phyloP scores from a whole-genome alignment of 2,113 vertebrate species.

The Rhinogobius similis region DNA sequence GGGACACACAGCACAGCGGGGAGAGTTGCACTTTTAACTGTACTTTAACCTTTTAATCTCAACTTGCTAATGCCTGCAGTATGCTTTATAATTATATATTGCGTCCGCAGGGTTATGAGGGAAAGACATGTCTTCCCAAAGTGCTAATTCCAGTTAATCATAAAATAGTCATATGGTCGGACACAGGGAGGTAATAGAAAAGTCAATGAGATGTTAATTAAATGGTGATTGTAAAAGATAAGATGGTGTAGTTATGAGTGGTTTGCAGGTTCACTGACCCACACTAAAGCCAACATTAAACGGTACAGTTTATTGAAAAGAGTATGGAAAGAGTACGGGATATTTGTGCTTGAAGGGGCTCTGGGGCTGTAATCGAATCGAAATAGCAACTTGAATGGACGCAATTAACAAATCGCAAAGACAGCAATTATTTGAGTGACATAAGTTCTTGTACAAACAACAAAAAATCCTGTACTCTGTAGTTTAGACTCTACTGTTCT shows the following conservation, averaged over 20 bases:
- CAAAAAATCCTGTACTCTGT: too few relatives aligned
- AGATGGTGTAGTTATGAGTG: not conserved
- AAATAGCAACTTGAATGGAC: too few relatives aligned
- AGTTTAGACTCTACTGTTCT: too few relatives aligned
- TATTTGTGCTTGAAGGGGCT: too few relatives aligned
- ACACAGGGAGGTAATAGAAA: not conserved
- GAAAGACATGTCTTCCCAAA: not conserved
- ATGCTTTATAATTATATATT: not conserved
- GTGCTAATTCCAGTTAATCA: not conserved
- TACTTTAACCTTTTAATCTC: slow-evolving; percentile 11
- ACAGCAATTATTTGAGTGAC: too few relatives aligned
- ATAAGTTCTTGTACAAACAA: too few relatives aligned
- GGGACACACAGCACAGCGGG: slow-evolving; percentile 26
- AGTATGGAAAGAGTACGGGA: too few relatives aligned
- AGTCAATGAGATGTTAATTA: slow-evolving; percentile 10
- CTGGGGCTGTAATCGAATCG: too few relatives aligned
- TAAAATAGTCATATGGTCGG: not conserved
- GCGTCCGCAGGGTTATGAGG: not conserved
- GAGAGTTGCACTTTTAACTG: slow-evolving; percentile 22
- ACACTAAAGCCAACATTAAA: not conserved
- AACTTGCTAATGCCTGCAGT: not conserved
- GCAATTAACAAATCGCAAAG: too few relatives aligned
- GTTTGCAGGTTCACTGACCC: not conserved
- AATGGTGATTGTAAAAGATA: not conserved
- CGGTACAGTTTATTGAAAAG: too few relatives aligned